Base-by-base conservation (phyloP, 2,113 vertebrate genomes). In the Mungos mungo region DNA sequence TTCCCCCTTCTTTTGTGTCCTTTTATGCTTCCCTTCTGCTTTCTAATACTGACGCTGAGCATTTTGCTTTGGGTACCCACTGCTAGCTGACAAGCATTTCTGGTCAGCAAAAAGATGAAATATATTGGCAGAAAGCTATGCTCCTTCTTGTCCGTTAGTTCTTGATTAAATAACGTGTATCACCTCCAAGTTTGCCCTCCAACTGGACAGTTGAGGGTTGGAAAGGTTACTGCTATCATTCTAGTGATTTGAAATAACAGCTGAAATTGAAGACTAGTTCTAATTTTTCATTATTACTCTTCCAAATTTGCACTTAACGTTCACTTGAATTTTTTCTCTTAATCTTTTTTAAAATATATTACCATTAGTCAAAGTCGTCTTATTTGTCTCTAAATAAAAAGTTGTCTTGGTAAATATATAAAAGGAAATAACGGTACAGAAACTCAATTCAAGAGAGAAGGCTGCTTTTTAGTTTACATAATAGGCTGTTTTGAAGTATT, bases 311-410 rank as follows among this genome's bases (percentile, higher is more conserved):
- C 3, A 90, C 29, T 74, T 93, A 93, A 45, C 3, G 41, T n/a
- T 74, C 72, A 50, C 69, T 82, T 92, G 38, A 66, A 52, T 65
- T 83, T 74, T 71, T 45, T 92, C 13, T 21, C 52, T 63, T 69
- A 83, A 68, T 38, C 29, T 93, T 68, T 90, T 90, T 21, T 52
- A 27, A 97, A 95, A 47, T 69, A 11, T 7, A 60, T 79, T 57
- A 25, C 35, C 19, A 90, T 91, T 82, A 60, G 63, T 71, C 21
- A 79, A n/a, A 72, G 85, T 60, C 74, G 7, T 52, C 11, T 87
- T 85, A 80, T 54, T 47, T 87, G 11, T 88, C 50, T 72, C n/a
- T 87, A 38, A 89, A 79, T 69, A n/a, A 93, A 65, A 93, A 90
- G 13, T 54, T 82, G 27, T 27, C 66, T 82, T n/a, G 3, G 4